Evolutionary conservation across 2,888 invertebrate genomes (phyloP).

Genomic region (Craniophora ligustri): DNA sequence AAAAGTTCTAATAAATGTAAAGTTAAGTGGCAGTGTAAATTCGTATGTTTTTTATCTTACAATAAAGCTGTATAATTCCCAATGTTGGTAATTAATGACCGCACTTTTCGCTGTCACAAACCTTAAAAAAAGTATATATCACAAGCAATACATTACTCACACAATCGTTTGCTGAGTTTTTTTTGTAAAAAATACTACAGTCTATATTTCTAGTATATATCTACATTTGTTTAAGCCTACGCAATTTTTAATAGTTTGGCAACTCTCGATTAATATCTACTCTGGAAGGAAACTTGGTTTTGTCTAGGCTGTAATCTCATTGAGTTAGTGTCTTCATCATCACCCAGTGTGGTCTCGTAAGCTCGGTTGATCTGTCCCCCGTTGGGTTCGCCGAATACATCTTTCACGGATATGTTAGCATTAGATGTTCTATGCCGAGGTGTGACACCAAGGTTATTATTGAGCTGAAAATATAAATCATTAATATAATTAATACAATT

Average conservation of each 20-base stretch:
- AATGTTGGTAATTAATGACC: constrained; percentile 64
- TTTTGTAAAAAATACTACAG: constrained; percentile 50
- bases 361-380: constrained; percentile 93
- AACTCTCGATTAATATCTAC: constrained; percentile 77
- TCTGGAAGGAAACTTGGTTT: constrained; percentile 90
- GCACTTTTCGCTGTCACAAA: constrained; percentile 58
- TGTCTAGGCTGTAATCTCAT: constrained; percentile 91
- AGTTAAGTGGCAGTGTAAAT: constrained; percentile 84
- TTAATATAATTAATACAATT: neutral
- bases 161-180: constrained; percentile 50
- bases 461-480: constrained; percentile 77
- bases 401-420: constrained; percentile 93
- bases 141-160: constrained; percentile 72
- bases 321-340: constrained; percentile 92
- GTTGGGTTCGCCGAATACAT: constrained; percentile 92
- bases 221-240: constrained; percentile 56
- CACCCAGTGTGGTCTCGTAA: constrained; percentile 91
- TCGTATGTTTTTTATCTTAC: constrained; percentile 70
- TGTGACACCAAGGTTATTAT: constrained; percentile 89
- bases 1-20: constrained; percentile 62
- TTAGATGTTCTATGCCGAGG: constrained; percentile 93
- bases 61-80: constrained; percentile 70
- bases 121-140: constrained; percentile 71
- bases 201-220: constrained; percentile 56
- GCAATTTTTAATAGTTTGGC: constrained; percentile 64